These are phyloP conservation scores for Parazoanthus swiftii DNA, from an alignment of 92 coral and sea anemone species.

Conservation along the genomic window DNA sequence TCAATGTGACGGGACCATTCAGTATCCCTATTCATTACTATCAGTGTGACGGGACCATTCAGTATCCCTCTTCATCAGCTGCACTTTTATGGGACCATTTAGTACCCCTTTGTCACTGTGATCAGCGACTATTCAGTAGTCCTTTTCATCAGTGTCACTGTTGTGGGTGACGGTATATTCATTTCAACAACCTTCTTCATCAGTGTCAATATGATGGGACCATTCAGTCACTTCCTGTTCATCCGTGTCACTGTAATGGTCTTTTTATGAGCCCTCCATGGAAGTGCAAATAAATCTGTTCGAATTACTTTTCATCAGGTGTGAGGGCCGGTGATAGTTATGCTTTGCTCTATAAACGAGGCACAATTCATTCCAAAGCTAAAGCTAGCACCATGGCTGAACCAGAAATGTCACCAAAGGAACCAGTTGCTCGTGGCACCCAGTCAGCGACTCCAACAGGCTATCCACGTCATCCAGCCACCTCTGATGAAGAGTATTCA, in stretches of 20 bases:
- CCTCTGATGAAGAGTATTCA: slow-evolving; percentile 68
- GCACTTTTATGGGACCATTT: too few relatives aligned
- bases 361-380: slow-evolving; percentile 72
- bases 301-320: not conserved
- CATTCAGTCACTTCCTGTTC: not conserved
- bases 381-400: slow-evolving; percentile 82
- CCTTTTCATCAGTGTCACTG: not conserved
- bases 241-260: not conserved
- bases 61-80: not conserved
- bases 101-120: not conserved
- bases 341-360: slow-evolving; percentile 82
- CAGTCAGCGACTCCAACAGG: slow-evolving; percentile 84
- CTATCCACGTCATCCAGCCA: slow-evolving; percentile 53
- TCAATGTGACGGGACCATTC: not conserved
- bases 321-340: slow-evolving; percentile 75
- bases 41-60: not conserved
- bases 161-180: not conserved
- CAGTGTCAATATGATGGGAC: not conserved
- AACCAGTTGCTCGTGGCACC: slow-evolving; percentile 56
- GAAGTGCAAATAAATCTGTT: not conserved
- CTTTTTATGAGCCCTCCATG: not conserved
- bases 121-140: not conserved
- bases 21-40: too few relatives aligned
- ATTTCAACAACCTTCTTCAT: too few relatives aligned
- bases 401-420: slow-evolving; percentile 76